These are phyloP conservation scores for Stylophora pistillata DNA, from an alignment of 64 coral and sea anemone genomes.

Conservation along the genomic window DNA sequence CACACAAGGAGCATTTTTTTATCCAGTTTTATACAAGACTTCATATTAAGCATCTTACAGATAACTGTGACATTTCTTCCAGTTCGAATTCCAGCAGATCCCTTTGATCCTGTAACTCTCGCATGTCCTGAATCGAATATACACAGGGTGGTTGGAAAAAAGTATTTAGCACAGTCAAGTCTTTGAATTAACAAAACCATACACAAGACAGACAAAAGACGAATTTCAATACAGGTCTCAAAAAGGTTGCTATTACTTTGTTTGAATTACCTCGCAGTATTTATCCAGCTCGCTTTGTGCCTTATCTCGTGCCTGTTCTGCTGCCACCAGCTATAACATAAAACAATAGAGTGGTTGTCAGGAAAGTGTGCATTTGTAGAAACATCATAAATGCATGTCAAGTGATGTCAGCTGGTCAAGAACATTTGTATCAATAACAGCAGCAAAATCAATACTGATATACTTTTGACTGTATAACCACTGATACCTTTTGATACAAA, in stretches of 20 bases:
- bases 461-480: not conserved
- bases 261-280: conserved; percentile 57
- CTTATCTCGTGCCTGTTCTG: conserved; percentile 76
- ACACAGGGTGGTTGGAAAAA: too few species aligned
- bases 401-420: too few species aligned
- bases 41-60: conserved; percentile 63
- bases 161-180: too few species aligned
- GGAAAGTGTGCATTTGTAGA: not conserved
- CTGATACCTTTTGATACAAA: conserved; percentile 74
- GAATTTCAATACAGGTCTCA: not conserved
- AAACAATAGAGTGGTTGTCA: not conserved
- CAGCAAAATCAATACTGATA: not conserved
- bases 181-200: not conserved
- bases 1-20: not conserved
- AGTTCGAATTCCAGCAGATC: conserved; percentile 98
- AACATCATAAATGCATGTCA: too few species aligned
- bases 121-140: conserved; percentile 78
- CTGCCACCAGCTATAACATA: conserved; percentile 60
- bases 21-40: not conserved
- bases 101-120: conserved; percentile 86
- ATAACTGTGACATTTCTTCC: conserved; percentile 94
- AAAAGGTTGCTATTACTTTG: not conserved
- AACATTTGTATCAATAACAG: too few species aligned
- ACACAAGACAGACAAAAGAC: not conserved
- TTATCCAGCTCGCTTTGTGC: conserved; percentile 58